phyloP scores from a whole-genome alignment of 1,140 invertebrate species.

The Philotrypesis tridentata region DNA sequence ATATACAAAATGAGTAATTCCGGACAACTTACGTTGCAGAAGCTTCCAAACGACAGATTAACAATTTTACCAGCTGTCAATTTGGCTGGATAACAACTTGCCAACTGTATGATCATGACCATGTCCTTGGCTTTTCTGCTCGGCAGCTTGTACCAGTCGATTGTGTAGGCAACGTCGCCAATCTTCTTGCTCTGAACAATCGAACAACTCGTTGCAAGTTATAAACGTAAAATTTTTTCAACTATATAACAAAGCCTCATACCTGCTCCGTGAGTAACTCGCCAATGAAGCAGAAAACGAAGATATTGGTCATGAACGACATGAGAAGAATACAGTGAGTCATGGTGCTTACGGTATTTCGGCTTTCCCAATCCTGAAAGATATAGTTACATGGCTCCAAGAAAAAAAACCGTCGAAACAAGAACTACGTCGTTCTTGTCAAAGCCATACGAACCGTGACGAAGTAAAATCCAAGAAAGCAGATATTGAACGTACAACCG shows the following conservation, averaged over 20 bases:
- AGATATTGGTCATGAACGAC: constrained; percentile 59
- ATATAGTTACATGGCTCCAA: no score
- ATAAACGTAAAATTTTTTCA: background rate
- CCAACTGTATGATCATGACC: constrained; percentile 54
- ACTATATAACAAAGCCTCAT: no score
- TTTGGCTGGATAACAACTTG: constrained; percentile 52
- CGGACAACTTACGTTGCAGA: constrained; percentile 55
- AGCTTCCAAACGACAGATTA: constrained; percentile 55
- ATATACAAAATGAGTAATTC: background rate
- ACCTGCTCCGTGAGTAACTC: constrained; percentile 59
- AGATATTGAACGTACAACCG: constrained; percentile 64
- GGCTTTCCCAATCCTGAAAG: constrained; percentile 56
- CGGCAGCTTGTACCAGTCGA: constrained; percentile 58
- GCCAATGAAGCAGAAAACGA: constrained; percentile 61
- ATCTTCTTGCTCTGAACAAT: constrained; percentile 52
- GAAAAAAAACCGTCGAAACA: no score
- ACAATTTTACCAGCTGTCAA: constrained; percentile 60
- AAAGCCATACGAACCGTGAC: constrained; percentile 62
- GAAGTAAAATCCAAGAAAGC: constrained; percentile 64
- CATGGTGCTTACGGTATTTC: constrained; percentile 43
- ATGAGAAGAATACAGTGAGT: constrained; percentile 56
- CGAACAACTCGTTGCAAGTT: background rate
- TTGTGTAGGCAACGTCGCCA: constrained; percentile 49
- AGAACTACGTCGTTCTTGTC: no score
- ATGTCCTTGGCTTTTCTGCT: constrained; percentile 48